phyloP scores from a whole-genome alignment of 2,113 vertebrate species.

The Recurvirostra avosetta region DNA sequence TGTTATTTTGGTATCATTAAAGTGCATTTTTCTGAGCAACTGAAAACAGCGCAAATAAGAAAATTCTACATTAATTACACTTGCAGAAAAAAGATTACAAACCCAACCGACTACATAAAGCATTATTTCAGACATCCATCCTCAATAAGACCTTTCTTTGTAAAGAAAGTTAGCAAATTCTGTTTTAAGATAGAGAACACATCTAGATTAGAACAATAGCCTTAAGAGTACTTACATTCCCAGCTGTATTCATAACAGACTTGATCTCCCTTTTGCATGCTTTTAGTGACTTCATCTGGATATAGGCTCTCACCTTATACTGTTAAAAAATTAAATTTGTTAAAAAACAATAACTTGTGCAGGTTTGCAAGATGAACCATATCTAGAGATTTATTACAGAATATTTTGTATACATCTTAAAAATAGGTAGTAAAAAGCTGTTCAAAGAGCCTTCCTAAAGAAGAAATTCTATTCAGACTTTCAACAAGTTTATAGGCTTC shows the following conservation, averaged over 20 bases:
- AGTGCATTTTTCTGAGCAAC: background rate
- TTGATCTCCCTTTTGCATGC: conserved; percentile 98
- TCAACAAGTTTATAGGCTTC: background rate
- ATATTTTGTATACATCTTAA: background rate
- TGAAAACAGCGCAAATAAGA: background rate
- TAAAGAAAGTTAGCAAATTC: background rate
- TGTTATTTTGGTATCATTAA: background rate
- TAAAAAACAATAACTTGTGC: background rate
- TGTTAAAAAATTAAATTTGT: conserved; percentile 49
- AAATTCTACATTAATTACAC: background rate
- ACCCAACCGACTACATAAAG: background rate
- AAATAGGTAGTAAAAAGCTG: background rate
- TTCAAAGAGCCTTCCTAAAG: background rate
- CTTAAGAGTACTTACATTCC: conserved; percentile 85
- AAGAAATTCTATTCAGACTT: background rate
- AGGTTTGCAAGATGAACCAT: background rate
- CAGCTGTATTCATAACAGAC: conserved; percentile 98
- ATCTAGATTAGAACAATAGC: background rate
- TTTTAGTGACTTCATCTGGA: conserved; percentile 98
- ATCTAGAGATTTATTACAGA: background rate
- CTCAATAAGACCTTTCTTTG: background rate
- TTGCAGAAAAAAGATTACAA: background rate
- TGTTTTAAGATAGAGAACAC: background rate
- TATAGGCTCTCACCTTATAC: conserved; percentile 98
- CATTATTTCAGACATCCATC: background rate